Evolutionary conservation across 2,888 invertebrate species (phyloP).

Genomic region (Lepidonotus clava): DNA sequence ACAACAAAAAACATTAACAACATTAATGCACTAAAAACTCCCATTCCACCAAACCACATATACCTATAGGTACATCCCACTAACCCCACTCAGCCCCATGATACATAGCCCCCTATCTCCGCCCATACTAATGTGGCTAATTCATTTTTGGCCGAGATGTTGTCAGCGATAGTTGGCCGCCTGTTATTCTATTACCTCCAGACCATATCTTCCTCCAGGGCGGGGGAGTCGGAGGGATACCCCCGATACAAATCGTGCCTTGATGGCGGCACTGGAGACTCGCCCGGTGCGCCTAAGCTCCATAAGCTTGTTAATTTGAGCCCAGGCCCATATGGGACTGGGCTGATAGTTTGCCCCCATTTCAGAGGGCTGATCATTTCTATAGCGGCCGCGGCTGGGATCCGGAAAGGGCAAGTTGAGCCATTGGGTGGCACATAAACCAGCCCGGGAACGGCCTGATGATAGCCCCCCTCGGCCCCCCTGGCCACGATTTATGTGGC

Average conservation of each 20-base stretch:
- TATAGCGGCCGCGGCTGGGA: conserved; percentile 15
- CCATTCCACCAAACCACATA: too few species aligned
- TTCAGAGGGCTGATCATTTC: conserved; percentile 47
- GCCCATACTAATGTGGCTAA: conserved; percentile 17
- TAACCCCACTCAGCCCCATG: not conserved
- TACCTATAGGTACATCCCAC: too few species aligned
- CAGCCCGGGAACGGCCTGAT: not conserved
- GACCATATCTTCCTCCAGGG: not conserved
- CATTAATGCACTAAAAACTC: too few species aligned
- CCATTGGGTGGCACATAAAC: conserved; percentile 45
- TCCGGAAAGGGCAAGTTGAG: conserved; percentile 52
- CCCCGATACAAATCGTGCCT: conserved; percentile 33
- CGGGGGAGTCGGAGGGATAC: not conserved
- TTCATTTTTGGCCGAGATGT: conserved; percentile 47
- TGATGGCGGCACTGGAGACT: conserved; percentile 8
- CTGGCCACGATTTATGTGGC: conserved; percentile 30
- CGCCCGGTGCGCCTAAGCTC: conserved; percentile 3
- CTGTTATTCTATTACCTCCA: conserved; percentile 38
- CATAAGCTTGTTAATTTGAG: conserved; percentile 53
- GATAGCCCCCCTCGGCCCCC: conserved; percentile 1
- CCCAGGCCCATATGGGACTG: conserved; percentile 38
- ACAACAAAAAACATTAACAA: too few species aligned
- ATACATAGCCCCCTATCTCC: not conserved
- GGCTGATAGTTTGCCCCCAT: conserved; percentile 53
- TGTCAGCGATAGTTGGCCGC: conserved; percentile 10